These are phyloP conservation scores for Drosophila arizonae DNA, from an alignment of 1,140 invertebrate genomes.

Conservation along the genomic window DNA sequence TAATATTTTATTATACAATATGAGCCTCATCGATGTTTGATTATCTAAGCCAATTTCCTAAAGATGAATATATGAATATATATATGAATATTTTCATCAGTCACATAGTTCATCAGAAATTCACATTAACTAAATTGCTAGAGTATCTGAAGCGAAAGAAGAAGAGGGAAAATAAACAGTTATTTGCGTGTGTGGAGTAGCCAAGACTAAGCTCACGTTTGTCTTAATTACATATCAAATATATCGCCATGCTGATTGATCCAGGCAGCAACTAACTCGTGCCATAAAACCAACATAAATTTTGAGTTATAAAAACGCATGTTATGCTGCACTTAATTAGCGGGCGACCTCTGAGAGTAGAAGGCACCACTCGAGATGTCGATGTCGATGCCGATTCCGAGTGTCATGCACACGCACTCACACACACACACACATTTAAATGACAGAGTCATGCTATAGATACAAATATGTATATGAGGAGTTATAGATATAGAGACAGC, in stretches of 20 bases:
- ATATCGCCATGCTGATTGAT: conserved; percentile 74
- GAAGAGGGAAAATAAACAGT: conserved; percentile 17
- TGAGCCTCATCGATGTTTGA: too few relatives aligned
- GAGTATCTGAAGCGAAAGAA: not conserved
- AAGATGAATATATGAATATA: too few relatives aligned
- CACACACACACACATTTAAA: conserved; percentile 32
- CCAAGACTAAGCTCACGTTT: conserved; percentile 48
- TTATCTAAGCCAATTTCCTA: too few relatives aligned
- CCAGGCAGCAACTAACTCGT: conserved; percentile 36
- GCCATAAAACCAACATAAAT: conserved; percentile 78
- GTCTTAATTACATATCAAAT: conserved; percentile 79
- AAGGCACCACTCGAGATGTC: not conserved
- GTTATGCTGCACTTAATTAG: conserved; percentile 79
- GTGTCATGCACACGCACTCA: conserved; percentile 53
- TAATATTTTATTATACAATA: too few relatives aligned
- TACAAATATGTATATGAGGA: conserved; percentile 9
- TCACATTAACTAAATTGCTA: too few relatives aligned
- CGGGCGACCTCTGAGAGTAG: conserved; percentile 51
- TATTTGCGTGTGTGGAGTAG: conserved; percentile 20
- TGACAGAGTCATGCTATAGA: conserved; percentile 42
- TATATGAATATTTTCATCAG: too few relatives aligned
- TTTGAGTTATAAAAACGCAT: conserved; percentile 80
- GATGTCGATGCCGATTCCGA: conserved; percentile 39
- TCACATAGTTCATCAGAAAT: too few relatives aligned
- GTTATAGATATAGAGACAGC: conserved; percentile 1